Evolutionary conservation across 2,113 vertebrate genomes (phyloP).

Genomic region (Ancistrus triradiatus): DNA sequence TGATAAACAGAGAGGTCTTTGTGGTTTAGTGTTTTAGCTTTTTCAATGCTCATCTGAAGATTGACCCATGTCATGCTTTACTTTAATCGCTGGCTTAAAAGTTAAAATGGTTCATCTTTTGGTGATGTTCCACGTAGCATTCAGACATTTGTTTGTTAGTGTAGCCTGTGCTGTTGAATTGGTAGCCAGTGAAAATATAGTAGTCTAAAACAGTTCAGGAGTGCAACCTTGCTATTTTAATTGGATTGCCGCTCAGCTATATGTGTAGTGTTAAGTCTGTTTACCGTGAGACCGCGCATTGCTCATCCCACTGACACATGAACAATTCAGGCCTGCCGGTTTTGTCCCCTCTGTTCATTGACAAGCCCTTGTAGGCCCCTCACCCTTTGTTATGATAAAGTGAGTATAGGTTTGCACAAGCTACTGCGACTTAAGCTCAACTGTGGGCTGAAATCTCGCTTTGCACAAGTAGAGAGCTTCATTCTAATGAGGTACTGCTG

Average conservation of each 20-base stretch:
- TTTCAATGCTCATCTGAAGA: too few species aligned
- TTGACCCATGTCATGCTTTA: too few species aligned
- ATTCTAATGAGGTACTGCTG: constrained; percentile 45
- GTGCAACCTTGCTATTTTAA: constrained; percentile 22
- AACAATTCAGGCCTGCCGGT: constrained; percentile 48
- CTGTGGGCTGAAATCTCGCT: constrained; percentile 36
- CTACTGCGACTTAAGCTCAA: constrained; percentile 31
- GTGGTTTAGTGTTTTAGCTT: not conserved
- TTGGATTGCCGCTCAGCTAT: constrained; percentile 30
- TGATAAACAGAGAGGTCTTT: constrained; percentile 29
- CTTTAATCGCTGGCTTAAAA: not conserved
- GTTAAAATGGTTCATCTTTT: not conserved
- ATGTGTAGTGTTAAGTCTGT: constrained; percentile 25
- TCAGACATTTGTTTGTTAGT: too few species aligned
- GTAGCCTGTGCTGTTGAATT: constrained; percentile 24
- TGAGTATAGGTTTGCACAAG: constrained; percentile 37
- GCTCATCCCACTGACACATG: constrained; percentile 45
- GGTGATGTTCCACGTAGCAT: too few species aligned
- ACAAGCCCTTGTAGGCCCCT: constrained; percentile 28
- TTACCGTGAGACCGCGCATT: constrained; percentile 34
- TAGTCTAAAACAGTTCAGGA: constrained; percentile 16
- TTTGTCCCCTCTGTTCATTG: constrained; percentile 44
- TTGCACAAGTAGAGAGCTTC: constrained; percentile 38
- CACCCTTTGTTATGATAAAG: constrained; percentile 54
- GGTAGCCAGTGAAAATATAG: constrained; percentile 12